These are phyloP conservation scores for Sylvietta virens DNA, from an alignment of 2,113 vertebrate genomes.

Conservation along the genomic window DNA sequence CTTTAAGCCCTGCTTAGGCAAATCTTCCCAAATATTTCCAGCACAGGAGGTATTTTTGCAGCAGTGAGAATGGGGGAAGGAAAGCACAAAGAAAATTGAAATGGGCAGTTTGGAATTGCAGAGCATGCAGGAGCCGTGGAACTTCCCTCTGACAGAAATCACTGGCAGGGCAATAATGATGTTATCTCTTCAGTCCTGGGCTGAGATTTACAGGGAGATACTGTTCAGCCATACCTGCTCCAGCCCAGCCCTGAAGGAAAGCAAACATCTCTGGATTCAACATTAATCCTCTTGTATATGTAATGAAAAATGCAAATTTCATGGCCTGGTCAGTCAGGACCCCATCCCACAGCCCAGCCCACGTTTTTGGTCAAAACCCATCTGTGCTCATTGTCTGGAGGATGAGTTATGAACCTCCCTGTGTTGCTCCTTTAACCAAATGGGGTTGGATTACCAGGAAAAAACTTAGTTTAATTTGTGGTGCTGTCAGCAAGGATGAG, in stretches of 20 bases:
- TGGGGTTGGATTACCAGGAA: not conserved
- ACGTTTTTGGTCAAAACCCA: not conserved
- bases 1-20: not conserved
- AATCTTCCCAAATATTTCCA: not conserved
- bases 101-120: not conserved
- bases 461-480: not conserved
- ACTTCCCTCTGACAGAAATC: not conserved
- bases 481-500: not conserved
- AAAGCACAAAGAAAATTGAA: not conserved
- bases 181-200: not conserved
- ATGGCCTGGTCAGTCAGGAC: not conserved
- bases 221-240: not conserved
- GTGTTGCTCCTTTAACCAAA: not conserved
- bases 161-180: rapidly evolving
- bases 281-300: not conserved
- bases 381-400: not conserved
- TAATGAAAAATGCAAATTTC: not conserved
- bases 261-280: not conserved
- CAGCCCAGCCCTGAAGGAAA: not conserved
- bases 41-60: not conserved
- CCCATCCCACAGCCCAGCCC: not conserved
- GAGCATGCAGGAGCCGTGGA: not conserved
- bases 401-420: not conserved
- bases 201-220: not conserved
- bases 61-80: not conserved